Evolutionary conservation across 2,888 invertebrate species (phyloP).

Genomic region (Diarsia brunnea): DNA sequence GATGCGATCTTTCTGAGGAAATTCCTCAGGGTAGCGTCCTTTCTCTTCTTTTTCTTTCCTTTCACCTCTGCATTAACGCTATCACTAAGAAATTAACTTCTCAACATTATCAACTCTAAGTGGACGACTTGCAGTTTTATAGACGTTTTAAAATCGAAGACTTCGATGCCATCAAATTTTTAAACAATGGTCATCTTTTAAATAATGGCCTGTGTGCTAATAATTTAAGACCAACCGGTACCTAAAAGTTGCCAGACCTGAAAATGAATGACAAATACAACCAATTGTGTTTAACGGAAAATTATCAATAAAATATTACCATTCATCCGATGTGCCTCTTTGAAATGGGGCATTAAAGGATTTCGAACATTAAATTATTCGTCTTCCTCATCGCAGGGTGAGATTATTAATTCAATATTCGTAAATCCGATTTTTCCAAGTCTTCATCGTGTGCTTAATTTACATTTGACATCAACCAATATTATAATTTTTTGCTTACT

Average conservation of each 20-base stretch:
- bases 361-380: slow-evolving; percentile 46
- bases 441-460: slow-evolving; percentile 42
- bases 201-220: no score
- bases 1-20: no score
- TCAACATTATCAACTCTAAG: no score
- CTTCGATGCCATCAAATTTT: no score
- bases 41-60: no score
- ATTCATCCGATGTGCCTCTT: slow-evolving; percentile 51
- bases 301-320: slow-evolving; percentile 43
- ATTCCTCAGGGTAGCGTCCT: no score
- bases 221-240: no score
- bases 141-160: no score
- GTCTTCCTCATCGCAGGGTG: slow-evolving; percentile 31
- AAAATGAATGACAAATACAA: slow-evolving; percentile 21
- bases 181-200: no score
- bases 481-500: slow-evolving; percentile 21
- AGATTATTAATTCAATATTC: slow-evolving; percentile 59
- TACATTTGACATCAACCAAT: slow-evolving; percentile 39
- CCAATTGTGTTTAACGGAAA: slow-evolving; percentile 35
- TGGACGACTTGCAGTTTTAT: no score
- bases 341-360: slow-evolving; percentile 50
- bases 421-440: slow-evolving; percentile 36
- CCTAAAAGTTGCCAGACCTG: background rate
- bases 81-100: no score
- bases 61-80: no score